A percentile compares a stretch with the other conserved stretches of the same genome.
phyloP scores from a whole-genome alignment of 2,113 vertebrate species.

The Merops nubicus region DNA sequence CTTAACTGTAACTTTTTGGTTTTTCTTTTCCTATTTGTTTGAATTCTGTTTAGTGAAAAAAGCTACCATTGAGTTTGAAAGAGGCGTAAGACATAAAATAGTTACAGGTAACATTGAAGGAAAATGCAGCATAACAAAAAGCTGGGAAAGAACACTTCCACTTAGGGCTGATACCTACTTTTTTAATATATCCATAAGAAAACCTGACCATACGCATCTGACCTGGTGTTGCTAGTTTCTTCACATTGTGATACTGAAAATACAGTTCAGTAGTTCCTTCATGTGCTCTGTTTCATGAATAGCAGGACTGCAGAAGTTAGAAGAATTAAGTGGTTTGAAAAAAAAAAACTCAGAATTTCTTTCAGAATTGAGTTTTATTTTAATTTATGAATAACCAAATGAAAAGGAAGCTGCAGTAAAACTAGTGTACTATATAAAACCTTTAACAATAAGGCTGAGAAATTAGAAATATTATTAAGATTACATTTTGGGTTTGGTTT shows the following conservation, averaged over 20 bases:
- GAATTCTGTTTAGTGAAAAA: not conserved
- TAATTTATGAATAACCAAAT: not conserved
- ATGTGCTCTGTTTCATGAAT: not conserved
- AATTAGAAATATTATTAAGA: not conserved
- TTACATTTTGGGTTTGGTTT: not conserved
- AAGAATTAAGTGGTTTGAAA: not conserved
- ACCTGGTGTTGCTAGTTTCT: not conserved
- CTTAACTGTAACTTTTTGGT: not conserved
- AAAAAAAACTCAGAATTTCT: not conserved
- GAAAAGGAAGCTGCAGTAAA: not conserved
- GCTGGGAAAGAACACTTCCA: not conserved
- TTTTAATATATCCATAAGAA: not conserved
- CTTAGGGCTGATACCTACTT: not conserved
- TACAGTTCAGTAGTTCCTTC: not conserved
- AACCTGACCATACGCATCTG: not conserved
- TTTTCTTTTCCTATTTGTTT: not conserved
- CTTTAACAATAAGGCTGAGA: not conserved
- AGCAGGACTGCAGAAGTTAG: not conserved
- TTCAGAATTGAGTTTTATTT: not conserved
- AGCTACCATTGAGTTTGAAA: not conserved
- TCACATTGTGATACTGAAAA: not conserved
- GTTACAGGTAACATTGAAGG: not conserved
- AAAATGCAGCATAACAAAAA: not conserved
- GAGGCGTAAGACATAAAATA: not conserved
- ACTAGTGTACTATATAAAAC: not conserved